Base-by-base conservation (phyloP, 2,888 invertebrate species). In the Steromphala cineraria region DNA sequence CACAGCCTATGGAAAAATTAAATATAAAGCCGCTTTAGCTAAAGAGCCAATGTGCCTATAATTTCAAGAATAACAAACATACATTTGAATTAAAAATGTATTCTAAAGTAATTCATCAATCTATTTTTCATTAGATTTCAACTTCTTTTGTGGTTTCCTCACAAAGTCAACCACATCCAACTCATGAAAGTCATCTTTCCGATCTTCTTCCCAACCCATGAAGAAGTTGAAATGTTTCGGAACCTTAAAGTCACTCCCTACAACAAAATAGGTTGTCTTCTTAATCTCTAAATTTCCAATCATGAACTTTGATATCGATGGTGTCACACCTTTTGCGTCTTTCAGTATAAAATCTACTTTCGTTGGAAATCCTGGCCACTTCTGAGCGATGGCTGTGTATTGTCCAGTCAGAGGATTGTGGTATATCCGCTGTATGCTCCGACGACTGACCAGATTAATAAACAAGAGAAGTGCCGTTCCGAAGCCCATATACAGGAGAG, bases 221-320 rank as follows among this genome's bases (percentile, higher is more conserved):
- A 82, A 31, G 15, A 53, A 13, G 53, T 82, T 82, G 71, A 76
- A 82, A 19, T 78, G 80, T 28, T 31, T 46, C 2, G 82, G 87
- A 75, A 83, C 85, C 40, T 84, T 85, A 83, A 89, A 89, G 78
- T 89, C 88, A 21, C 80, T 74, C 10, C 86, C 81, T 0, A 84
- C 80, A 7, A 85, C 71, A 52, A 80, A 67, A n/a, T 53, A 82
- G 4, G 78, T 53, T 13, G 76, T 52, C 15, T 75, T 67, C 15
- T 67, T 67, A 53, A 82, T 82, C 15, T 40, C 67, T 19, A 82
- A 3, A 75, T 82, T 82, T 31, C 82, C 82, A 17, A 52, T 36
- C 46, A 80, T 71, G 7, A n/a, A 13, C 8, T 67, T 76, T 4
- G 28, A 52, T 7, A 75, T 15, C 1, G 36, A 24, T 28, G 52